phyloP scores from a whole-genome alignment of 1,140 invertebrate species.

The Planococcus citri region DNA sequence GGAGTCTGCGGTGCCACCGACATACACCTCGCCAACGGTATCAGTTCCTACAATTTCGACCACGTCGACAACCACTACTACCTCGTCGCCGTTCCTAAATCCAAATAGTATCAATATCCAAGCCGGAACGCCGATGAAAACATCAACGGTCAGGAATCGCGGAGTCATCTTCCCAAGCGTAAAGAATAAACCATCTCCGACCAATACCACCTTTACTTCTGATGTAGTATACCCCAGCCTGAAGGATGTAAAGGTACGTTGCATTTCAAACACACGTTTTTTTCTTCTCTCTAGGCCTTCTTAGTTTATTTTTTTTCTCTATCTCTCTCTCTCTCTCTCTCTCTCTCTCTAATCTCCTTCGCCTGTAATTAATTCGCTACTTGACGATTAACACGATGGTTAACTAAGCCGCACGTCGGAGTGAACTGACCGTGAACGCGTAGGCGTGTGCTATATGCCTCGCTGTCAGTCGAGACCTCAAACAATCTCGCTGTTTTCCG shows the following conservation, averaged over 20 bases:
- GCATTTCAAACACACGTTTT: neutral
- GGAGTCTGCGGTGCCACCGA: slow-evolving; percentile 24
- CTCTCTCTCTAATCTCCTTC: too few species aligned
- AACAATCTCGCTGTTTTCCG: too few species aligned
- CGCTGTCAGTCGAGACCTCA: too few species aligned
- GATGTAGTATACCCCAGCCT: slow-evolving; percentile 44
- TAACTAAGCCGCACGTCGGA: too few species aligned
- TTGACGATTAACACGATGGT: too few species aligned
- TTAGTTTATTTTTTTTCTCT: too few species aligned
- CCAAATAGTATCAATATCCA: slow-evolving; percentile 33
- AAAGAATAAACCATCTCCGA: slow-evolving; percentile 71
- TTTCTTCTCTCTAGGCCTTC: neutral
- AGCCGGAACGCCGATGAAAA: slow-evolving; percentile 29
- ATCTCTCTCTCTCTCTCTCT: too few species aligned
- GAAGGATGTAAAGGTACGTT: slow-evolving; percentile 64
- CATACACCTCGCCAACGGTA: slow-evolving; percentile 23
- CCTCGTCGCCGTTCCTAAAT: slow-evolving; percentile 32
- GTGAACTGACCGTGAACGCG: too few species aligned
- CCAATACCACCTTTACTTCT: slow-evolving; percentile 65
- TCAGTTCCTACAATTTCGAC: neutral
- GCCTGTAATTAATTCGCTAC: too few species aligned
- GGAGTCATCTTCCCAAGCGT: slow-evolving; percentile 80
- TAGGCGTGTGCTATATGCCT: too few species aligned
- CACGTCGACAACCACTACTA: slow-evolving; percentile 29
- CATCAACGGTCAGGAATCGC: slow-evolving; percentile 42